These are phyloP conservation scores for Mercenaria mercenaria DNA, from an alignment of 1,140 invertebrate genomes.

Conservation along the genomic window DNA sequence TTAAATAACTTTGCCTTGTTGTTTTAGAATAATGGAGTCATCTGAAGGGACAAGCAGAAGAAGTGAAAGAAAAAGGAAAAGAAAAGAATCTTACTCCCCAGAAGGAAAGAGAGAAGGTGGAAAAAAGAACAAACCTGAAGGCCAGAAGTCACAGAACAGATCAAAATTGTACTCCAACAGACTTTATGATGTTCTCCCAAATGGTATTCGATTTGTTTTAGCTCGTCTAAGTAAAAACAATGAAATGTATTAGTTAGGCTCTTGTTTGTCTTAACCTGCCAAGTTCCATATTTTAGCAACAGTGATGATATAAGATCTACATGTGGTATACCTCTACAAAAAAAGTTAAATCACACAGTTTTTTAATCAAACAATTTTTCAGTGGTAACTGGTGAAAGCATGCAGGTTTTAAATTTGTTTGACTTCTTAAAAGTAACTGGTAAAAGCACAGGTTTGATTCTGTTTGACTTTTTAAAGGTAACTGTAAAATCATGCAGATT, in stretches of 20 bases:
- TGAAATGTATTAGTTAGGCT: background rate
- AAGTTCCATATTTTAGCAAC: too few relatives aligned
- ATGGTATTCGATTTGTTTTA: constrained; percentile 41
- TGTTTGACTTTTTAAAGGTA: too few relatives aligned
- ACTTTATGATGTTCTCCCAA: constrained; percentile 46
- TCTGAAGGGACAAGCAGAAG: background rate
- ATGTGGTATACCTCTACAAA: too few relatives aligned
- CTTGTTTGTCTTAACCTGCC: too few relatives aligned
- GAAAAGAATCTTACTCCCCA: constrained; percentile 51
- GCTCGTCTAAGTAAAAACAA: background rate
- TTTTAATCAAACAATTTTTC: too few relatives aligned
- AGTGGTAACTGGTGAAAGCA: too few relatives aligned
- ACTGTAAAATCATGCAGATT: too few relatives aligned
- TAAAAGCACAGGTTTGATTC: too few relatives aligned
- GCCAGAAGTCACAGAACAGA: background rate
- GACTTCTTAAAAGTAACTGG: too few relatives aligned
- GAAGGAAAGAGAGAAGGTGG: constrained; percentile 20
- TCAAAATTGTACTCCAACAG: constrained; percentile 1
- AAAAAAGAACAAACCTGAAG: background rate
- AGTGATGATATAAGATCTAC: too few relatives aligned
- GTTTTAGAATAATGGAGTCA: background rate
- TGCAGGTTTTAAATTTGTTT: too few relatives aligned
- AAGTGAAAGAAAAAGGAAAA: constrained; percentile 55
- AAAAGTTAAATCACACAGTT: too few relatives aligned
- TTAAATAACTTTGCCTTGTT: background rate